phyloP scores from a whole-genome alignment of 2,797 vertebrate species.

The Myotis planiceps region DNA sequence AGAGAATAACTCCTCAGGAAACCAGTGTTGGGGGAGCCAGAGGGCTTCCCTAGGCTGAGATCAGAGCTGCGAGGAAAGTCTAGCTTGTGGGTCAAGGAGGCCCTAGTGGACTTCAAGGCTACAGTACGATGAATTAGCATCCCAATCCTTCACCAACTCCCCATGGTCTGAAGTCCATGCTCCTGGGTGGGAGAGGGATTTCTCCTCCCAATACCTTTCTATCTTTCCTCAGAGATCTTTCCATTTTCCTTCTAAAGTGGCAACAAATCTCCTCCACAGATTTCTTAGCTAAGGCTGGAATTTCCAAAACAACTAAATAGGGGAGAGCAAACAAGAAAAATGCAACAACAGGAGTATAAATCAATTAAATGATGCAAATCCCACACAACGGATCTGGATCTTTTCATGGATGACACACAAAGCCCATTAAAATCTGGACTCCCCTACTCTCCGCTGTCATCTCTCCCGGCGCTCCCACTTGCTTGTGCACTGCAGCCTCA shows the following conservation, averaged over 20 bases:
- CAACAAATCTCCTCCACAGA: background rate
- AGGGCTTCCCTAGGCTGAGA: background rate
- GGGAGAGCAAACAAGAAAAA: background rate
- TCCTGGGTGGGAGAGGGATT: background rate
- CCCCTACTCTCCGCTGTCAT: background rate
- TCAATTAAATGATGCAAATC: background rate
- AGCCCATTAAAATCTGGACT: background rate
- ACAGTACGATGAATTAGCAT: background rate
- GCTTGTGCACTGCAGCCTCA: background rate
- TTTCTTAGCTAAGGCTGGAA: background rate
- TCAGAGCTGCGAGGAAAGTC: background rate
- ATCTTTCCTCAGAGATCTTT: background rate
- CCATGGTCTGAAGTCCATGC: background rate
- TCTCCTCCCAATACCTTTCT: background rate
- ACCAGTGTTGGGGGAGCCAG: background rate
- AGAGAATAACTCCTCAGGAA: background rate
- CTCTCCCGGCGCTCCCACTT: background rate
- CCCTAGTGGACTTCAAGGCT: background rate
- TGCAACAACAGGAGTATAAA: background rate
- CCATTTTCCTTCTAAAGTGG: slow-evolving; percentile 17
- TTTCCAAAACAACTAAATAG: slow-evolving; percentile 35
- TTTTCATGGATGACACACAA: background rate
- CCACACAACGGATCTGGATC: background rate
- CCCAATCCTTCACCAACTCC: background rate
- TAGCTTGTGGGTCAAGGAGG: background rate